Conservation (phyloP, 2,797 vertebrate genomes). For the Oreortyx pictus region DNA sequence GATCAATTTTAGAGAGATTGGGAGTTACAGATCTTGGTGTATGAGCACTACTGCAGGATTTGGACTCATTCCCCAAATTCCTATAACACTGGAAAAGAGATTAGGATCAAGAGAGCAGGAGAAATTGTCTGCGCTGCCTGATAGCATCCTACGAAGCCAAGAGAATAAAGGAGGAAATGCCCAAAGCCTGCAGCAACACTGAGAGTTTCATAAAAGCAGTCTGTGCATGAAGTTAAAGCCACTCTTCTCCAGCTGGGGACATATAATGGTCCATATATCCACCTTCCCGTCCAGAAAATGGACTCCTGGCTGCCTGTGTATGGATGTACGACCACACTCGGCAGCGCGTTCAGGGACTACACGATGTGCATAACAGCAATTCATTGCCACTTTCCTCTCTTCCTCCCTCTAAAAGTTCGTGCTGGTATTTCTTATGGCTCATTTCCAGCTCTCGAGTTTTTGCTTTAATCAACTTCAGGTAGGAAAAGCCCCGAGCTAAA, state of each 20-base stretch:
- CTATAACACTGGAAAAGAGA: neutral
- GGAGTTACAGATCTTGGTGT: neutral
- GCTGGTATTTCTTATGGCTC: neutral
- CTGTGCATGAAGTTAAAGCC: neutral
- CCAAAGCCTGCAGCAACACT: neutral
- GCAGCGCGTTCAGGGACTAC: neutral
- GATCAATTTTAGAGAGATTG: neutral
- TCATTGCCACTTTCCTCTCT: neutral
- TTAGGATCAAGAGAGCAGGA: neutral
- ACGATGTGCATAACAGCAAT: neutral
- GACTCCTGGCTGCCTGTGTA: neutral
- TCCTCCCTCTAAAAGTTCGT: rapidly evolving
- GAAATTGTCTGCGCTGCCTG: no score
- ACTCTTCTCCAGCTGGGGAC: neutral
- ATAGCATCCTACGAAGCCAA: neutral
- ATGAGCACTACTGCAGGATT: neutral
- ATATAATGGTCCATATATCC: neutral
- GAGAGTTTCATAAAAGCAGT: neutral
- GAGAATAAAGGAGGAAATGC: neutral
- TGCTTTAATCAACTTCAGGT: neutral
- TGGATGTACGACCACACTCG: neutral
- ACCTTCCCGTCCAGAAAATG: neutral
- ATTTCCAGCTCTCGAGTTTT: neutral
- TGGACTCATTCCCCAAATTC: neutral
- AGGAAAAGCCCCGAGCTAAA: neutral